phyloP scores from a whole-genome alignment of 2,888 invertebrate species.

The Monochamus alternatus region DNA sequence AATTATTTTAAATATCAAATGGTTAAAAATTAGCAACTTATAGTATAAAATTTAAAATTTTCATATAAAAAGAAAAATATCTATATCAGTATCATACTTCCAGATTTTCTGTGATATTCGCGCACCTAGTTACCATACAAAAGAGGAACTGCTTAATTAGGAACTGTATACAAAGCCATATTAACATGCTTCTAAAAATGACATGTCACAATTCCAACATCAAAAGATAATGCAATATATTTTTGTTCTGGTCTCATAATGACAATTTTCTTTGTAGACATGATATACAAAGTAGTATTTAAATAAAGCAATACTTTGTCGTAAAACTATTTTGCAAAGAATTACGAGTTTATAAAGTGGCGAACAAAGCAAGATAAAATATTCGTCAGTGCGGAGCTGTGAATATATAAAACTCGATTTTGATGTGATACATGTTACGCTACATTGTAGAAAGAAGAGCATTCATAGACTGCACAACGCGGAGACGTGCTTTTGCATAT shows the following conservation, averaged over 20 bases:
- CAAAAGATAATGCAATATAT: slow-evolving; percentile 14
- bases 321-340: slow-evolving; percentile 48
- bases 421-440: slow-evolving; percentile 51
- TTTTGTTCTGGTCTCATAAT: slow-evolving; percentile 28
- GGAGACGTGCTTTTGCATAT: slow-evolving; percentile 40
- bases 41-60: too few species aligned
- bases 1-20: too few species aligned
- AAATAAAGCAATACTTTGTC: slow-evolving; percentile 47
- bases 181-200: not conserved
- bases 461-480: slow-evolving; percentile 43
- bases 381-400: slow-evolving; percentile 50
- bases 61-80: too few species aligned
- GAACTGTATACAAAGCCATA: not conserved
- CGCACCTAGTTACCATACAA: too few species aligned
- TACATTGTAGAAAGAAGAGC: slow-evolving; percentile 44
- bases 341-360: slow-evolving; percentile 49
- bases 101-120: too few species aligned
- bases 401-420: slow-evolving; percentile 54
- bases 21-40: too few species aligned
- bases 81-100: too few species aligned
- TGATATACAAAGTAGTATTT: slow-evolving; percentile 45
- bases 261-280: slow-evolving; percentile 37
- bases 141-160: not conserved
- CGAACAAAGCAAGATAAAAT: slow-evolving; percentile 50
- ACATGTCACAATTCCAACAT: not conserved